Evolutionary conservation across 2,797 vertebrate genomes (phyloP).

Genomic region (Petrocephalus sullivani): DNA sequence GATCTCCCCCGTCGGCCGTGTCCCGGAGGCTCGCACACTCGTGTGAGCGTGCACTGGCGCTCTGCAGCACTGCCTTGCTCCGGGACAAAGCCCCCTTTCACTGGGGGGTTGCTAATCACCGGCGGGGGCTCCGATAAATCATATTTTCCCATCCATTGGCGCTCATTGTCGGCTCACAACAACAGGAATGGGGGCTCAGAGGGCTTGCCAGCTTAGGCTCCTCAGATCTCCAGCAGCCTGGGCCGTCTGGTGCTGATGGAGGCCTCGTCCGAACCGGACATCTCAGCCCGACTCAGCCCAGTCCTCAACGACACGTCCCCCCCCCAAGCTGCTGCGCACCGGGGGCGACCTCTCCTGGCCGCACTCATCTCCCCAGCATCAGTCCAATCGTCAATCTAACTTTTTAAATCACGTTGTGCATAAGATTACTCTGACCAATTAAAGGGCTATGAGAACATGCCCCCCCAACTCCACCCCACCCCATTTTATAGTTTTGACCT

Average conservation of each 20-base stretch:
- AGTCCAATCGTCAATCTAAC: neutral
- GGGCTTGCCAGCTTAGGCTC: constrained; percentile 15
- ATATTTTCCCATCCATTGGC: constrained; percentile 63
- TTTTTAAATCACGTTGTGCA: neutral
- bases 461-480: neutral
- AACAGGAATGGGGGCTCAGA: constrained; percentile 34
- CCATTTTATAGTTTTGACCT: neutral
- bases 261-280: neutral
- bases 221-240: constrained; percentile 14
- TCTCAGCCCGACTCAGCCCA: neutral
- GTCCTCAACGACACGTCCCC: too few relatives aligned
- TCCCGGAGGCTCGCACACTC: constrained; percentile 56
- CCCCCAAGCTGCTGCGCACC: neutral
- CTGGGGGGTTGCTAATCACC: constrained; percentile 67
- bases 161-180: constrained; percentile 35
- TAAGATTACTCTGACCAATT: constrained; percentile 18
- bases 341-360: neutral
- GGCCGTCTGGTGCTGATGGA: neutral
- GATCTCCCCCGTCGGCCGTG: constrained; percentile 64
- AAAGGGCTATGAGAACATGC: constrained; percentile 8
- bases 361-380: neutral
- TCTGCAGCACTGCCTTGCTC: constrained; percentile 73
- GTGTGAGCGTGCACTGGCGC: constrained; percentile 47
- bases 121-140: constrained; percentile 82
- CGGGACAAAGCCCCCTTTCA: constrained; percentile 85